Evolutionary conservation across 2,888 invertebrate genomes (phyloP).

Genomic region (Cheilosia impressa): DNA sequence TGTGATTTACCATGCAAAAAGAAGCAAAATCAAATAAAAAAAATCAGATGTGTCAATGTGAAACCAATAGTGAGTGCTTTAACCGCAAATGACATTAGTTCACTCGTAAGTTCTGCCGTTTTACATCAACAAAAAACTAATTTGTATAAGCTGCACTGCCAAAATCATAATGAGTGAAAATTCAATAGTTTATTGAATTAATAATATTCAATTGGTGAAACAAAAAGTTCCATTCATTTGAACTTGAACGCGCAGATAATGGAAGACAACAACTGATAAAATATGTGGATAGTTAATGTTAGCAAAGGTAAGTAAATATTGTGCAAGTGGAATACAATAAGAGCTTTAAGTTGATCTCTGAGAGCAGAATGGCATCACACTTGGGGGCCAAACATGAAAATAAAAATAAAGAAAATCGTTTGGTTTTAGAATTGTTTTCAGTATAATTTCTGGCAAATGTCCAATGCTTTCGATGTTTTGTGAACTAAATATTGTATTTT

Average conservation of each 20-base stretch:
- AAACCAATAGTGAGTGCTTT: conserved; percentile 17
- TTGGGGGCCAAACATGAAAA: conserved; percentile 15
- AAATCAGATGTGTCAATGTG: conserved; percentile 9
- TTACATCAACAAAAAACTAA: conserved; percentile 28
- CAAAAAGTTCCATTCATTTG: conserved; percentile 40
- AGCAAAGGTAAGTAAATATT: conserved; percentile 59
- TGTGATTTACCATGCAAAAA: conserved; percentile 35
- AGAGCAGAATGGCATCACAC: conserved; percentile 27
- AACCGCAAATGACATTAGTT: conserved; percentile 15
- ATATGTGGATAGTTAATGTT: conserved; percentile 63
- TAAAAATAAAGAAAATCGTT: conserved; percentile 45
- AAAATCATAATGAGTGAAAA: conserved; percentile 66
- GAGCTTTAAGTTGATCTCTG: conserved; percentile 30
- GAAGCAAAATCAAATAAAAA: conserved; percentile 12
- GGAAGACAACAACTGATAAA: conserved; percentile 25
- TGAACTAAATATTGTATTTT: conserved; percentile 53
- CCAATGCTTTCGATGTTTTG: conserved; percentile 45
- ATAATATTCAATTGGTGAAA: conserved; percentile 33
- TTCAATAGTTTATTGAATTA: conserved; percentile 27
- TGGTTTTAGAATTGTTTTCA: conserved; percentile 60
- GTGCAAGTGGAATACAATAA: not conserved
- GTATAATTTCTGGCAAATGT: conserved; percentile 47
- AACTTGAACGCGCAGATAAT: conserved; percentile 39
- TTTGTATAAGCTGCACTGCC: conserved; percentile 61
- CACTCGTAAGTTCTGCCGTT: conserved; percentile 34